Evolutionary conservation across 2,888 invertebrate species (phyloP), one percentile per base, ranked within the genome.

Genomic region (Sphecodes monilicornis): DNA sequence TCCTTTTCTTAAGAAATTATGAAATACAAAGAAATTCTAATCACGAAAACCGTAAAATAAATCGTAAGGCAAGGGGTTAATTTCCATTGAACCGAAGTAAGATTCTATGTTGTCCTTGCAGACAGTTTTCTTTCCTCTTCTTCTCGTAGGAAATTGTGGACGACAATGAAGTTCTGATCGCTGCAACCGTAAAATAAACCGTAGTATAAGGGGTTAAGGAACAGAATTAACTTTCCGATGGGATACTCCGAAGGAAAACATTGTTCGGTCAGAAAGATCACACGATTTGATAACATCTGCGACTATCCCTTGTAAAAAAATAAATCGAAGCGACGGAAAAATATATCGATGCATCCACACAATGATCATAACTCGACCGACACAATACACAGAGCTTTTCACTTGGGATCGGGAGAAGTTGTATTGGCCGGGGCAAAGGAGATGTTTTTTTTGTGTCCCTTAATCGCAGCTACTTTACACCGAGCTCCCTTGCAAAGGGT

Each of bases 401-500:
- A 57, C 18, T 22, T 10, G 22, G 83, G 71, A 85, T 82, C 76
- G 76, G 73, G 68, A 84, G 74, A 80, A 82, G 75, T 89, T 83
- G 87, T 83, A 86, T 69, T 77, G 54, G 72, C 76, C 57, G 41
- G 36, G 72, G 36, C 18, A n/a, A 70, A 75, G 72, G 72, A 75
- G 78, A 86, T 78, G 76, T 75, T 74, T 85, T 82, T 84, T 88
- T 85, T 85, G 81, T 71, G 76, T 78, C 75, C 84, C 87, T 85
- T 90, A 90, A 90, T 90, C 88, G 87, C 80, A 78, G 73, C 85
- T 85, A 90, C 80, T 90, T 90, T 86, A 46, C 90, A 80, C 88
- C 82, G 50, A 82, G 78, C 43, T 77, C 83, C 75, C 80, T 83
- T 36, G 82, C 80, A 75, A n/a, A 79, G 88, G 81, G 82, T 83